Percentiles rank a stretch among this genome's conserved stretches.
Conservation (phyloP, 2,113 vertebrate genomes). For the Vicugna pacos region DNA sequence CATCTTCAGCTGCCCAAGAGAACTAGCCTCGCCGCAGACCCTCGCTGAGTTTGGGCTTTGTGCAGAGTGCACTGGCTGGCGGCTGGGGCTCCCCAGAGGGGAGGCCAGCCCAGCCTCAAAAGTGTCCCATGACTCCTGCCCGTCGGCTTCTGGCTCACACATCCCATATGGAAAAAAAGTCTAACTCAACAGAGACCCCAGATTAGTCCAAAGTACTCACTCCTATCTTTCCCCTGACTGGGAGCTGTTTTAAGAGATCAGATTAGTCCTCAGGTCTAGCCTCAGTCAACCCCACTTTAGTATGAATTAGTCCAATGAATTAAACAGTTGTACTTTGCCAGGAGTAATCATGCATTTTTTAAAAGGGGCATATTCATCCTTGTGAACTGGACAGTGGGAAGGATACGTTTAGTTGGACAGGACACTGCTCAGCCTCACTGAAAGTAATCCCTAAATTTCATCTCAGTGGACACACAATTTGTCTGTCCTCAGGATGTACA, state of each 20-base stretch:
- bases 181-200: neutral
- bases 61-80: rapidly evolving
- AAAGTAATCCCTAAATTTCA: neutral
- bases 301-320: neutral
- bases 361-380: neutral
- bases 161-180: neutral
- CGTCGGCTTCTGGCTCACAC: neutral
- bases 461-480: neutral
- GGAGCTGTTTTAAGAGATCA: neutral
- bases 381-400: neutral
- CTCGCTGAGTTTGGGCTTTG: rapidly evolving
- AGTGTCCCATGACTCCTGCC: neutral
- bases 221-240: neutral
- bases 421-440: neutral
- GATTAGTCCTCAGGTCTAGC: neutral
- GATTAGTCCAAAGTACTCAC: neutral
- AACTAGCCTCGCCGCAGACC: rapidly evolving
- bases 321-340: neutral
- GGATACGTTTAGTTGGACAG: neutral
- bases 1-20: neutral
- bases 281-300: neutral
- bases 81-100: neutral
- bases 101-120: neutral
- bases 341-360: neutral
- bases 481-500: neutral